Conservation (phyloP, 2,797 vertebrate species). For the Acanthornis magna region DNA sequence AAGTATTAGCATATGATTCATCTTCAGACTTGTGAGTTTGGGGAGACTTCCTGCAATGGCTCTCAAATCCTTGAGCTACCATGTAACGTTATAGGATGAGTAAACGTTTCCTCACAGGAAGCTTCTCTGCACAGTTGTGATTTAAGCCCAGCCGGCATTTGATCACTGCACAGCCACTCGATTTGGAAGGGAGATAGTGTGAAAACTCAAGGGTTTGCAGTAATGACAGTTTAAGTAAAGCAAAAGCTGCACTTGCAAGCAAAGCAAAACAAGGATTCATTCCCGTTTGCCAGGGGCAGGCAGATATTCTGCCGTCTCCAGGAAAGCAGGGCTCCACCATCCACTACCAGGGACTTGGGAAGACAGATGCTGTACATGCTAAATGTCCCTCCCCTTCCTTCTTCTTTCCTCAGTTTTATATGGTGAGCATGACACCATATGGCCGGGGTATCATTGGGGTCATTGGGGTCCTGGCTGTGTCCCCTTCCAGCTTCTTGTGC, state of each 20-base stretch:
- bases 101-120: neutral
- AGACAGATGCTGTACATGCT: rapidly evolving
- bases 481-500: neutral
- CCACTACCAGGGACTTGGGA: rapidly evolving
- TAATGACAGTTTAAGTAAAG: neutral
- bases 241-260: neutral
- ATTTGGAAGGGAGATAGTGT: neutral
- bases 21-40: neutral
- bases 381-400: rapidly evolving
- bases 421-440: neutral
- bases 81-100: neutral
- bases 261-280: neutral
- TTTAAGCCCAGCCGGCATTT: neutral
- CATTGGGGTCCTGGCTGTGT: neutral
- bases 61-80: neutral
- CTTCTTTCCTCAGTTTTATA: neutral
- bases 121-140: neutral
- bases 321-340: neutral
- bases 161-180: rapidly evolving
- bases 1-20: neutral
- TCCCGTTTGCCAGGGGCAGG: neutral
- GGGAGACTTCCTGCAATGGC: neutral
- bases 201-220: neutral
- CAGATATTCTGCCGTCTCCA: neutral
- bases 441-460: too few relatives aligned